Percentiles rank a stretch among this genome's conserved stretches.
These are phyloP conservation scores for Scylla paramamosain DNA, from an alignment of 1,140 invertebrate species.

Conservation along the genomic window DNA sequence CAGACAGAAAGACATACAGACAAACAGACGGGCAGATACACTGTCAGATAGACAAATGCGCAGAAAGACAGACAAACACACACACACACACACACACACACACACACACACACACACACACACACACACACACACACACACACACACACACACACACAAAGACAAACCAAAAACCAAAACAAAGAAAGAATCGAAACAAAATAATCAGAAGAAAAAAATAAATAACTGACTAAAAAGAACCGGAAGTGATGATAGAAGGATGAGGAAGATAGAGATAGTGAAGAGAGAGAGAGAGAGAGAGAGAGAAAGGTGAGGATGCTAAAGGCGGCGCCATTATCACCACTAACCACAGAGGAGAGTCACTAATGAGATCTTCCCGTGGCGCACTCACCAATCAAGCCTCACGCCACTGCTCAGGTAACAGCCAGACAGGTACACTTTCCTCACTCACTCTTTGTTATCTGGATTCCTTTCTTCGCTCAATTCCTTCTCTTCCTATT, in stretches of 20 bases:
- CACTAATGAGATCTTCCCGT: background rate
- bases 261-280: background rate
- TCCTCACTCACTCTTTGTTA: background rate
- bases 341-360: background rate
- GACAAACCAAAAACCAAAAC: too few relatives aligned
- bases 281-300: background rate
- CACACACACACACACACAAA: too few relatives aligned
- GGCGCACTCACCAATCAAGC: background rate
- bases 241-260: background rate
- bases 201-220: too few relatives aligned
- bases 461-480: background rate
- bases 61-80: too few relatives aligned
- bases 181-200: too few relatives aligned
- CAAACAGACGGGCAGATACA: too few relatives aligned
- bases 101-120: too few relatives aligned
- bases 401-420: background rate
- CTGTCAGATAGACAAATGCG: too few relatives aligned
- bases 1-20: too few relatives aligned
- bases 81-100: too few relatives aligned
- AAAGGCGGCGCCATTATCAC: background rate
- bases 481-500: background rate
- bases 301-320: background rate
- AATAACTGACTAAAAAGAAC: too few relatives aligned
- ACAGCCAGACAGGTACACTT: background rate
- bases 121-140: too few relatives aligned